phyloP scores from a whole-genome alignment of 2,113 vertebrate genomes.

The Polypterus senegalus region DNA sequence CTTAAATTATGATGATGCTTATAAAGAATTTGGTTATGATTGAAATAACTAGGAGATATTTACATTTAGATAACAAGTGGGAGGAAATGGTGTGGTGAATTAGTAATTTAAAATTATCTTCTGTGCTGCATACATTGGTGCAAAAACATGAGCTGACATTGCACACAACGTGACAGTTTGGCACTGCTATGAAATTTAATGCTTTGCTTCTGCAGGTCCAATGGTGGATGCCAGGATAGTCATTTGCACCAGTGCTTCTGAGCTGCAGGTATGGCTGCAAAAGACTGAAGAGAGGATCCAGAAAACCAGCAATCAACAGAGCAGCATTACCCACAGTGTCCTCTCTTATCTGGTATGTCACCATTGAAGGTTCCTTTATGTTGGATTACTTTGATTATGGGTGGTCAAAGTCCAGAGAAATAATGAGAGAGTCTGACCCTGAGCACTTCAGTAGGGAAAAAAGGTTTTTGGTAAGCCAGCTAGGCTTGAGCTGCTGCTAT shows the following conservation, averaged over 20 bases:
- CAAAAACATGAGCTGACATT: background rate
- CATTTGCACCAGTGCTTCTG: slow-evolving; percentile 39
- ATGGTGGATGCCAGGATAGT: slow-evolving; percentile 57
- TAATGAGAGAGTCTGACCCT: too few species aligned
- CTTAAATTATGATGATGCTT: background rate
- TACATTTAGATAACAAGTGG: too few species aligned
- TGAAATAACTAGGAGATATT: too few species aligned
- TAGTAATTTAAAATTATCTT: too few species aligned
- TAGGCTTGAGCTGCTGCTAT: too few species aligned
- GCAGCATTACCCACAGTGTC: slow-evolving; percentile 37
- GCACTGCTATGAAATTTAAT: background rate
- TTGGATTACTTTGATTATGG: too few species aligned
- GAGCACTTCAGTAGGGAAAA: too few species aligned
- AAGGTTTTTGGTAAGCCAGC: too few species aligned
- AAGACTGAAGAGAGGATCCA: slow-evolving; percentile 42
- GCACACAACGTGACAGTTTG: background rate
- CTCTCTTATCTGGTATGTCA: slow-evolving; percentile 55
- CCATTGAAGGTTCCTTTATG: background rate
- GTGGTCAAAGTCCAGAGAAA: too few species aligned
- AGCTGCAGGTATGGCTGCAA: slow-evolving; percentile 45
- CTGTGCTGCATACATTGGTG: too few species aligned
- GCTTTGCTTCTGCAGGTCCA: slow-evolving; percentile 34
- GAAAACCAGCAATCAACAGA: slow-evolving; percentile 31
- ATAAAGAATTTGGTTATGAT: background rate
- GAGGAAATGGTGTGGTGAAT: too few species aligned